Evolutionary conservation across 1,140 invertebrate genomes (phyloP), one percentile per base, ranked within the genome.

Genomic region (Telenomus remus): DNA sequence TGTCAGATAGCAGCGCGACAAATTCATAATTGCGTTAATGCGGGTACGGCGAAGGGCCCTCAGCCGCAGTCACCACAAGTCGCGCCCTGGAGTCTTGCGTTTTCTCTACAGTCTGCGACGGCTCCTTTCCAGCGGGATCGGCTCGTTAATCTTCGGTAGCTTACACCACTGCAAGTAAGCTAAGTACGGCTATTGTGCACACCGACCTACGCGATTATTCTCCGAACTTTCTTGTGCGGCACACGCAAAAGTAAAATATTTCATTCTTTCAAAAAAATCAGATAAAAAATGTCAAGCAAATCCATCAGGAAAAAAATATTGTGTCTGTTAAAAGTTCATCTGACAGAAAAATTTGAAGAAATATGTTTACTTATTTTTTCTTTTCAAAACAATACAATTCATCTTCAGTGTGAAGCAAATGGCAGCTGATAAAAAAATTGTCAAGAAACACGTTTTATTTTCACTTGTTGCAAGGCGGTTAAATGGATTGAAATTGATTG

Each of bases 1-100:
- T 88, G 86, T 87, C 86, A 86, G 82, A 85, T 85, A 80, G 81
- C 78, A 82, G 73, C 81, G 85, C 86, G 85, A 87, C 85, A 86
- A 87, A 88, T 88, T 87, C 85, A 88, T 88, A 88, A 87, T 87
- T 87, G 83, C 85, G 84, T 87, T 88, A 86, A 87, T 88, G 82
- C 81, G 82, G 81, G 80, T 81, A 80, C 81, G 76, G 65, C 79
- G 80, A 80, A 80, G 70, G 78, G 68, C 78, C 68, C 78, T 82
- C 76, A n/a, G 79, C 83, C 84, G 72, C 82, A 84, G 77, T 76
- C 79, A 84, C 84, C 84, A 78, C 85, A 84, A 85, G 84, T 80
- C 81, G 77, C 81, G 78, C 78, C 78, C 78, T 76, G 79, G 76
- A 78, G 83, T 84, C 82, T 80, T 82, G 82, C 81, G 76, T 66